Base-by-base conservation (phyloP, 2,888 invertebrate genomes). In the Parelbella ahira region DNA sequence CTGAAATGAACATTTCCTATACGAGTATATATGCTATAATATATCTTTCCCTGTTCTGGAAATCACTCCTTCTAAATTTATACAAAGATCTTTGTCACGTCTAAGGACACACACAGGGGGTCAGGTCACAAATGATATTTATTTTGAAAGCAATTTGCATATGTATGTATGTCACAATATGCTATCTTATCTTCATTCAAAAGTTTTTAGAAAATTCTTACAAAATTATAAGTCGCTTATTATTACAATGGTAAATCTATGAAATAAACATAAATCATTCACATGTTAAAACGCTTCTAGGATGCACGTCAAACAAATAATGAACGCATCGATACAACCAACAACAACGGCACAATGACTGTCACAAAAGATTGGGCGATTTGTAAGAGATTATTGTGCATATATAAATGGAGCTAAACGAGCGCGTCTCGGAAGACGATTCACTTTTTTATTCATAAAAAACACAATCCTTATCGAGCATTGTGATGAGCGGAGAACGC, bases 291-390 rank as follows among this genome's bases (percentile, higher is more conserved):
- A 53, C 53, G 45, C 44, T 59, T 58, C 67, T 61, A 70, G 68
- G 67, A 61, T 61, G 54, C 55, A 55, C 63, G 68, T 73, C 74
- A 71, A 70, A 69, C 62, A 67, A 62, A 77, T 74, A 73, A 75
- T 68, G 67, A 63, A 70, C 52, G 63, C 62, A 66, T 30, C 30
- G 64, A 59, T 58, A 68, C 42, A 36, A 42, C 19, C 20, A 34
- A 19, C 36, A 36, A 24, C 36, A 24, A 63, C 58, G 63, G 44
- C 50, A 58, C 58, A 66, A 60, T 57, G 66, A 68, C 60, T 58
- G 62, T 63, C 63, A 68, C 65, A 64, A 60, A 60, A 74, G 76
- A 73, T 79, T 69, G 76, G 67, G 68, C 64, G 80, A 80, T 82
- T 75, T 76, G 76, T 73, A 62, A 61, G 57, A 66, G 67, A 77